A percentile compares a stretch with the other conserved stretches of the same genome.
Evolutionary conservation across 2,113 vertebrate species (phyloP).

Genomic region (Amblyopsis rosae): DNA sequence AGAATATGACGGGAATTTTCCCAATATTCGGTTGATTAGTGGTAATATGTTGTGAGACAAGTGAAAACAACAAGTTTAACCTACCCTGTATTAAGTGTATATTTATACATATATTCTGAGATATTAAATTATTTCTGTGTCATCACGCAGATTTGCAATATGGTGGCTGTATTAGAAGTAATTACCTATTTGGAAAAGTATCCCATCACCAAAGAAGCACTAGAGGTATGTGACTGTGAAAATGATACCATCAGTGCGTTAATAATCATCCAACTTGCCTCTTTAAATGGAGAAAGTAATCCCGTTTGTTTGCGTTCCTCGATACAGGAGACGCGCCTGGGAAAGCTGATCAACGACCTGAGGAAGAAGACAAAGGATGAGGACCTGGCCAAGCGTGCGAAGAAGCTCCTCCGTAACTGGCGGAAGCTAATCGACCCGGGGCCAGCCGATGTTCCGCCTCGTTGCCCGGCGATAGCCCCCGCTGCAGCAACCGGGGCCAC

Average conservation of each 20-base stretch:
- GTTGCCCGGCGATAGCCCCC: slow-evolving; percentile 54
- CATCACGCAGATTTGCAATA: slow-evolving; percentile 90
- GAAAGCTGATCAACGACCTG: slow-evolving; percentile 98
- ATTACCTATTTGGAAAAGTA: slow-evolving; percentile 97
- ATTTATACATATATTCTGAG: background rate
- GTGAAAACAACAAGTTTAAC: no score
- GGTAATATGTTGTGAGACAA: no score
- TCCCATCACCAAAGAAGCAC: slow-evolving; percentile 99
- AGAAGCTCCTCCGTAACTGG: slow-evolving; percentile 95
- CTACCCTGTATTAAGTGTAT: no score
- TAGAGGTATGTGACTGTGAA: slow-evolving; percentile 82
- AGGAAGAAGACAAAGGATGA: slow-evolving; percentile 97
- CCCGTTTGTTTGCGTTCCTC: slow-evolving; percentile 20
- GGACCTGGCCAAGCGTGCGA: slow-evolving; percentile 96
- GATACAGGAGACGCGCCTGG: slow-evolving; percentile 90
- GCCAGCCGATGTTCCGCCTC: slow-evolving; percentile 75
- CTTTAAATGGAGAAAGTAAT: no score
- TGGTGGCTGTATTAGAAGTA: slow-evolving; percentile 97
- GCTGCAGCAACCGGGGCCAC: slow-evolving; percentile 78
- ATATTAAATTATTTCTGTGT: background rate
- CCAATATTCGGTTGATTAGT: background rate
- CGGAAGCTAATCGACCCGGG: slow-evolving; percentile 94
- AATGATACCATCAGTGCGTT: background rate
- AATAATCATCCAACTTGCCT: background rate
- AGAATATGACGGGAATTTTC: background rate